Evolutionary conservation across 2,797 vertebrate genomes (phyloP), one percentile per base, ranked within the genome.

Genomic region (Steatocranus sp.): DNA sequence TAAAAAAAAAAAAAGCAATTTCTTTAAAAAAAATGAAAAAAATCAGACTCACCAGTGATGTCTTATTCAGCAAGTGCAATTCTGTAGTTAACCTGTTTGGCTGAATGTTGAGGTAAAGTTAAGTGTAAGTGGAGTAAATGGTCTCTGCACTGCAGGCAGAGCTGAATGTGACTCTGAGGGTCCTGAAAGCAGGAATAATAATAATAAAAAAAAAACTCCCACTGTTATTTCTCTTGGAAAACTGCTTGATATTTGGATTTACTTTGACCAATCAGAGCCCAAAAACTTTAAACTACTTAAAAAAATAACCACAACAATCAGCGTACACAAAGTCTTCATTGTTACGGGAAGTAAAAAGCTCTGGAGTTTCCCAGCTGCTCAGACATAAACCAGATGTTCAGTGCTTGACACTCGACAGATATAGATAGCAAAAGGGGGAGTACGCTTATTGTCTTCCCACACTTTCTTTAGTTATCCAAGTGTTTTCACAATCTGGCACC

Each of bases 301-400:
- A 14, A 78, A 7, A 23, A 9, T 17, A 4, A 6, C 11, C 50
- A 75, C 9, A 49, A 56, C 1, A 43, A 30, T 38, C 7, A 32
- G 1, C 34, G 23, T 23, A 84, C 32, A 77, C 3, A 7, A 80
- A 23, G 15, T 79, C 12, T 66, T 61, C 15, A 3, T 25, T 8
- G 32, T 91, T 93, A 88, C 83, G 83, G 88, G 93, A 93, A 93
- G 54, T 8, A 5, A 5, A 61, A 51, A 18, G 32, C 34, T 73
- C 70, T 63, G 87, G 88, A 85, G 66, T 91, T 93, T 90, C 91
- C 89, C 79, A 2, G 53, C 76, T 82, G 54, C 61, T 66, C 53
- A 87, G 80, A 94, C 12, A 14, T 43, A 80, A 87, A 83, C 85
- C 93, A 94, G 94, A 94, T 94, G 92, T 91, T 89, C 36, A 32